phyloP scores from a whole-genome alignment of 1,140 invertebrate genomes.

The Drosophila auraria region DNA sequence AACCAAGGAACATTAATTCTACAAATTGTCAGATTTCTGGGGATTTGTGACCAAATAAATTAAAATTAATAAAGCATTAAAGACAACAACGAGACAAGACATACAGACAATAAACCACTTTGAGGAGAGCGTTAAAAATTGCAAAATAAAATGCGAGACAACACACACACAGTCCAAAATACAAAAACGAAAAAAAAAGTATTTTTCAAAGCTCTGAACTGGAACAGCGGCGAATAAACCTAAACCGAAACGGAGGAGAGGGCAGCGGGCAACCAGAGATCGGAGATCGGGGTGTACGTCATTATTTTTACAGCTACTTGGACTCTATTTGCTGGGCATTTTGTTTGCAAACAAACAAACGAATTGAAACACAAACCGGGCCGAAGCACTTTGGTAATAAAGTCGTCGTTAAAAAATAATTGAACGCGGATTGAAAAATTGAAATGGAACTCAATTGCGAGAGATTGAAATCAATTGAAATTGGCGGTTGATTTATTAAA shows the following conservation, averaged over 20 bases:
- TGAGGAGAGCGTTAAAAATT: conserved; percentile 53
- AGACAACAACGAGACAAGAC: conserved; percentile 18
- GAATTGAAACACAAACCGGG: conserved; percentile 44
- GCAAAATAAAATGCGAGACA: conserved; percentile 54
- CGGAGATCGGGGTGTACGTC: conserved; percentile 41
- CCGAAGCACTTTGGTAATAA: conserved; percentile 57
- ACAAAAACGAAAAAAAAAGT: conserved; percentile 18
- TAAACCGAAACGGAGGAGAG: conserved; percentile 12
- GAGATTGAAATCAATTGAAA: conserved; percentile 67
- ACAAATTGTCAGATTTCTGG: conserved; percentile 49
- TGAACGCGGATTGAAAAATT: conserved; percentile 65
- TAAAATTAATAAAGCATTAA: conserved; percentile 49
- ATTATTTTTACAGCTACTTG: conserved; percentile 67
- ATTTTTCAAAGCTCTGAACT: conserved; percentile 57
- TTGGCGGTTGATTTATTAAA: conserved; percentile 64
- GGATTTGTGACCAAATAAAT: conserved; percentile 50
- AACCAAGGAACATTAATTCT: conserved; percentile 14
- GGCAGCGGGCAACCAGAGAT: conserved; percentile 10
- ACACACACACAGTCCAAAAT: conserved; percentile 12
- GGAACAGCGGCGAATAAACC: conserved; percentile 48
- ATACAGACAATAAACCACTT: conserved; percentile 38
- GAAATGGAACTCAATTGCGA: conserved; percentile 62
- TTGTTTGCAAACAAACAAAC: conserved; percentile 57
- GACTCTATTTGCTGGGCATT: conserved; percentile 44
- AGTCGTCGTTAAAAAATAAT: conserved; percentile 75